Evolutionary conservation across 2,797 vertebrate species (phyloP).

Genomic region (Myripristis jacobus): DNA sequence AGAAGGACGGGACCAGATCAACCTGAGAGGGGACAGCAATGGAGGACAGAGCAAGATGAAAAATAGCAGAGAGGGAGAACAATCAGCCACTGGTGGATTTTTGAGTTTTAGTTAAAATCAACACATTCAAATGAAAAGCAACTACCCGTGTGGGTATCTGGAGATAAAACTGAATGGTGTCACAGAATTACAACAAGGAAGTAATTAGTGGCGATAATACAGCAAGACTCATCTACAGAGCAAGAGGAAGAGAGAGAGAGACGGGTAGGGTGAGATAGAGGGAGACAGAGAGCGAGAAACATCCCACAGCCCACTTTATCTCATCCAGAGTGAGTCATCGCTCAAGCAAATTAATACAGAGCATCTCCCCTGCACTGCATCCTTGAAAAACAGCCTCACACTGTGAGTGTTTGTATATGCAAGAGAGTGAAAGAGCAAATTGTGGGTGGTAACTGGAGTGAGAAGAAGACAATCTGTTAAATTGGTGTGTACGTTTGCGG

Average conservation of each 20-base stretch:
- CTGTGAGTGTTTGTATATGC: conserved; percentile 51
- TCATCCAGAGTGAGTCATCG: conserved; percentile 75
- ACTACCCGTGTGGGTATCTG: neutral
- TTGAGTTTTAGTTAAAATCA: neutral
- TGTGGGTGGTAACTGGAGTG: conserved; percentile 62
- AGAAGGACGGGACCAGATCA: conserved; percentile 60
- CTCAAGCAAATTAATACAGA: conserved; percentile 73
- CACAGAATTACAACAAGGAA: conserved; percentile 16
- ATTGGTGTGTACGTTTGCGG: conserved; percentile 9
- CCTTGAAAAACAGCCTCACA: conserved; percentile 64
- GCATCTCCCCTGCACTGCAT: conserved; percentile 70
- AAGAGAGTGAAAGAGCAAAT: conserved; percentile 68
- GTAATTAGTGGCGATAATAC: conserved; percentile 24
- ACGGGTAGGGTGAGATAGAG: conserved; percentile 18
- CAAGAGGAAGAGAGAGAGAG: conserved; percentile 28
- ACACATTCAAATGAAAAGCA: neutral
- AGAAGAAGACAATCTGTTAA: conserved; percentile 48
- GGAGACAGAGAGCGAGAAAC: conserved; percentile 19
- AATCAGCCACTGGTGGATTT: no score
- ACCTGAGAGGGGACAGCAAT: conserved; percentile 53
- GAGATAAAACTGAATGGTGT: neutral
- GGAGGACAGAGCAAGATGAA: conserved; percentile 12
- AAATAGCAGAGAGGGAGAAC: no score
- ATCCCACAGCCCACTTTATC: conserved; percentile 63
- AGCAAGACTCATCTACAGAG: conserved; percentile 39